Conservation (phyloP, 2,113 vertebrate species). For the Cariama cristata region DNA sequence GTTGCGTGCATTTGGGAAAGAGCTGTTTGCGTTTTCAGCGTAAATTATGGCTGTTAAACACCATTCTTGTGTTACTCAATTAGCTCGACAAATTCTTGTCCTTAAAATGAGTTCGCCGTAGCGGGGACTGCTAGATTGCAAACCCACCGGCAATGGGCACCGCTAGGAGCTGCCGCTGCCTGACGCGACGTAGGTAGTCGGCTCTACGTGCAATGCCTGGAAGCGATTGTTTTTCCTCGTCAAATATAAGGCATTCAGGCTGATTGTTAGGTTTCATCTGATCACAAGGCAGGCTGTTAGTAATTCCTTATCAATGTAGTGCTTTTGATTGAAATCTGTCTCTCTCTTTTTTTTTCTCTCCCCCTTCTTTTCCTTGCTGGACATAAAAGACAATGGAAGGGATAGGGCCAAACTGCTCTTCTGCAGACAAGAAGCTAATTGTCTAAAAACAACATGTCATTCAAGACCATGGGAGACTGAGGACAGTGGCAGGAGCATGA, state of each 20-base stretch:
- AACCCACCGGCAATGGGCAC: background rate
- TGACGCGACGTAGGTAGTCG: accelerated
- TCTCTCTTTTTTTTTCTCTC: background rate
- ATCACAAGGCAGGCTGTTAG: slow-evolving; percentile 63
- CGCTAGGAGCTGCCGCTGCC: background rate
- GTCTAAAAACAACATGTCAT: slow-evolving; percentile 84
- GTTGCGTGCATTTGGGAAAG: background rate
- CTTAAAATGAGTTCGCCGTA: accelerated
- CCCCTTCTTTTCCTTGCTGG: slow-evolving; percentile 31
- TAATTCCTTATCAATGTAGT: slow-evolving; percentile 58
- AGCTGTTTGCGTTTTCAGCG: background rate
- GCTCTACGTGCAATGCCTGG: background rate
- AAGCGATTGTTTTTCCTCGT: slow-evolving; percentile 42
- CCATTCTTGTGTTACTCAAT: background rate
- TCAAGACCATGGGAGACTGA: slow-evolving; percentile 78
- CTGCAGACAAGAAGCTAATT: slow-evolving; percentile 87
- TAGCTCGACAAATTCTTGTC: background rate
- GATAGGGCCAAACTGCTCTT: slow-evolving; percentile 81
- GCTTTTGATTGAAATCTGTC: slow-evolving; percentile 68
- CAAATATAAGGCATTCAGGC: slow-evolving; percentile 22
- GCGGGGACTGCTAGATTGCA: background rate
- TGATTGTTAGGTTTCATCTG: slow-evolving; percentile 41
- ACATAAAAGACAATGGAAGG: slow-evolving; percentile 78
- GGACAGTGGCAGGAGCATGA: slow-evolving; percentile 78
- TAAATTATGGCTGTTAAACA: background rate